Percentiles rank a stretch among this genome's conserved stretches.
Conservation (phyloP, 2,113 vertebrate species). For the Cepphus grylle region DNA sequence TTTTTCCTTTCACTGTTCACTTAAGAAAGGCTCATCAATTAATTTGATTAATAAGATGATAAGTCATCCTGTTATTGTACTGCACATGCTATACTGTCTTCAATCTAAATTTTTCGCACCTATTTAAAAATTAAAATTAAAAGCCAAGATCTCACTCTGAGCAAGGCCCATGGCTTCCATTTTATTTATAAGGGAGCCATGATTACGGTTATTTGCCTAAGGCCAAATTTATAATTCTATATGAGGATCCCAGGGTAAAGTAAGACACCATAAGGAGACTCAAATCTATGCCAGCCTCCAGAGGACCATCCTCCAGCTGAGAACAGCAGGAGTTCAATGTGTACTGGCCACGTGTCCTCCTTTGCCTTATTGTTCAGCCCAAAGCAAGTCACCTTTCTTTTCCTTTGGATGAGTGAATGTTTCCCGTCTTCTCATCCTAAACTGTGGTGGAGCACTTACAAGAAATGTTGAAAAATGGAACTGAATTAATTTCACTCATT, state of each 20-base stretch:
- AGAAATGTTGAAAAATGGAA: neutral
- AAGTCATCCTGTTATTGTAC: neutral
- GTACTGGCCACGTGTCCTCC: neutral
- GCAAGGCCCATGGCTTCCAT: neutral
- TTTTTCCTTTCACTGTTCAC: neutral
- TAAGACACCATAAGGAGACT: neutral
- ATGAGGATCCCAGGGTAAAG: neutral
- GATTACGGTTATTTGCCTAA: neutral
- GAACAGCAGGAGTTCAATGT: rapidly evolving
- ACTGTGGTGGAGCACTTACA: neutral
- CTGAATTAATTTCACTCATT: neutral
- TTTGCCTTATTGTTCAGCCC: neutral
- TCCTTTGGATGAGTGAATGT: neutral
- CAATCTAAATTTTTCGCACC: neutral
- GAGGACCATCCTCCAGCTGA: neutral
- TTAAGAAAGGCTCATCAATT: neutral
- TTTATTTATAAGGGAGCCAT: neutral
- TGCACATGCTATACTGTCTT: neutral
- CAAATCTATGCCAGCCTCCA: neutral
- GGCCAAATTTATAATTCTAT: neutral
- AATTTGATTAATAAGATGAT: neutral
- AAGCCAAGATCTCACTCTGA: neutral
- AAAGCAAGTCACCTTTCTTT: neutral
- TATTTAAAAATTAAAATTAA: neutral
- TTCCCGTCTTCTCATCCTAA: neutral